A percentile compares a stretch with the other conserved stretches of the same genome.
These are phyloP conservation scores for Neelides folsomi DNA, from an alignment of 2,888 invertebrate species.

Conservation along the genomic window DNA sequence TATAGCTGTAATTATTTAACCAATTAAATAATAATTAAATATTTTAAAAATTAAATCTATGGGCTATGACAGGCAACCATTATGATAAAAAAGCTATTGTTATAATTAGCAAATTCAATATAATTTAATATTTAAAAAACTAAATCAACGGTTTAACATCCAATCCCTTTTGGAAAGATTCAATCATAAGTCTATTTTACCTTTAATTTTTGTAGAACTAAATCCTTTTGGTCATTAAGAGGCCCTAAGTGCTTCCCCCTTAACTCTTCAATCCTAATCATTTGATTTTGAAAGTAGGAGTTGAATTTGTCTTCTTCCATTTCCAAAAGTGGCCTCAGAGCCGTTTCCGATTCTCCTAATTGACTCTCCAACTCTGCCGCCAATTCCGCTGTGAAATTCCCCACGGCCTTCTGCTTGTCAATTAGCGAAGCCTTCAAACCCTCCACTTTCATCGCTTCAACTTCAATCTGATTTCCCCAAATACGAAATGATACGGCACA, in stretches of 20 bases:
- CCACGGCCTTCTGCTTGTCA: slow-evolving; percentile 19
- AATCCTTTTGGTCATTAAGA: slow-evolving; percentile 16
- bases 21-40: too few species aligned
- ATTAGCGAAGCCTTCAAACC: slow-evolving; percentile 20
- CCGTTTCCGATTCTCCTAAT: slow-evolving; percentile 21
- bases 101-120: too few species aligned
- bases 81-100: too few species aligned
- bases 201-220: slow-evolving; percentile 20
- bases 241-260: slow-evolving; percentile 17
- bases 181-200: too few species aligned
- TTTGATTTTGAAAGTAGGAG: slow-evolving; percentile 19
- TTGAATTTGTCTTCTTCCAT: slow-evolving; percentile 26
- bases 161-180: too few species aligned
- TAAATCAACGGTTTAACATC: too few species aligned
- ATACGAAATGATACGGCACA: neutral
- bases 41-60: too few species aligned
- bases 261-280: slow-evolving; percentile 25
- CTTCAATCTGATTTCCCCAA: slow-evolving; percentile 25
- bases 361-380: slow-evolving; percentile 17
- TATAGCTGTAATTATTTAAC: too few species aligned
- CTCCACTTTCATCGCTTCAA: slow-evolving; percentile 27
- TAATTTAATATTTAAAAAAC: too few species aligned
- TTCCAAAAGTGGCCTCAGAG: slow-evolving; percentile 17
- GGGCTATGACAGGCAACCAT: too few species aligned
- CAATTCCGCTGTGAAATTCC: slow-evolving; percentile 12